Evolutionary conservation across 2,797 vertebrate genomes (phyloP), one percentile per base, ranked within the genome.

Genomic region (Typhlichthys eigenmanni): DNA sequence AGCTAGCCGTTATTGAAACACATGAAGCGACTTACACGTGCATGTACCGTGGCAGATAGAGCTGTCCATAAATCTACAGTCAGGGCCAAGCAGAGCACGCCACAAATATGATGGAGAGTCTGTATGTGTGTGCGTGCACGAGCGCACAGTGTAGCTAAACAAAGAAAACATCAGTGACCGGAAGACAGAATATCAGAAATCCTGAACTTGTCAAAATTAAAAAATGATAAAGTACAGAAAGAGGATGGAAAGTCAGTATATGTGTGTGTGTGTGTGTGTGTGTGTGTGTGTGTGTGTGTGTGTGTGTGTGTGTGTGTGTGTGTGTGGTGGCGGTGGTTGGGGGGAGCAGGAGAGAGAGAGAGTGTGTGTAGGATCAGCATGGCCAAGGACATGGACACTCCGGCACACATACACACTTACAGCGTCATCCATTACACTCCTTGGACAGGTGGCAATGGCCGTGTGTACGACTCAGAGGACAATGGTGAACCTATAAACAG

Each of bases 371-470:
- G 14, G 57, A 14, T 57, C 12, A 45, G 29, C n/a, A 58, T 59
- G 58, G 63, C 50, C 63, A 71, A 71, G 63, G 64, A 66, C 70
- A 51, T 59, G 38, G 34, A 51, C 53, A 48, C 47, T 56, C 46
- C 48, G 45, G 17, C 47, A 60, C 17, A 64, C 13, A 45, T 60
- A 19, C 11, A 7, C 17, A 59, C 47, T 66, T 66, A 60, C 46
- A 64, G 68, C 60, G 13, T 19, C 70, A 77, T 77, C 64, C 63
- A 77, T 77, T 73, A 77, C 55, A 51, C 29, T 38, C 34, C 11
- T 46, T 69, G 55, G 70, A 69, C 62, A 60, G 62, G 51, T 13
- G 8, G 55, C 68, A 72, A 72, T 72, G 57, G 55, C 69, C 57
- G 69, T 29, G 46, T 46, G 34, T n/a, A 59, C 59, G 67, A 70